Conservation (phyloP, 2,888 invertebrate species). For the Erebia epiphron region DNA sequence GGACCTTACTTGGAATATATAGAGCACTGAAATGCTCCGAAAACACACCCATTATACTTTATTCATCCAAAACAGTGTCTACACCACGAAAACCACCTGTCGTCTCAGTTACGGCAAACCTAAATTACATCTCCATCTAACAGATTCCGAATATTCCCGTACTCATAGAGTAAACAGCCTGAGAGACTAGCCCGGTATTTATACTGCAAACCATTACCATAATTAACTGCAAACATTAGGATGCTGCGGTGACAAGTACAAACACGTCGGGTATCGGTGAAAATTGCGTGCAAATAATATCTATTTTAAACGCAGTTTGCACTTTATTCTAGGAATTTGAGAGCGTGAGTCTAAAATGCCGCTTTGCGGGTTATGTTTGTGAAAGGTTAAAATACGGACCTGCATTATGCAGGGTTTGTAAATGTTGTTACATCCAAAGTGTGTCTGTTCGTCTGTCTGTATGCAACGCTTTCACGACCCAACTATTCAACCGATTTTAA, state of each 20-base stretch:
- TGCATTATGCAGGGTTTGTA: conserved; percentile 4
- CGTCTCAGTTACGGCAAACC: conserved; percentile 42
- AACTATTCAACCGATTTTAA: too few relatives aligned
- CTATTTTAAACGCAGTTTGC: conserved; percentile 34
- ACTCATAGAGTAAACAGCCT: conserved; percentile 51
- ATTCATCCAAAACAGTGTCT: conserved; percentile 33
- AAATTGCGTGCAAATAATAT: conserved; percentile 69
- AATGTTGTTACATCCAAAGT: background rate
- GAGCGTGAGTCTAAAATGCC: conserved; percentile 24
- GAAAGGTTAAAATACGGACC: conserved; percentile 1
- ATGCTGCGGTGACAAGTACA: conserved; percentile 65
- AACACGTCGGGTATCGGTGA: conserved; percentile 61
- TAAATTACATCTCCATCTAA: conserved; percentile 35
- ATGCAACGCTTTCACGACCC: too few relatives aligned
- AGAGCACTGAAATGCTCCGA: conserved; percentile 13
- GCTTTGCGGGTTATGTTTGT: conserved; percentile 19
- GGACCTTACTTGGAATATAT: background rate
- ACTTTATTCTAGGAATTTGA: conserved; percentile 30
- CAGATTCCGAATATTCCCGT: conserved; percentile 44
- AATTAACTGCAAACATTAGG: conserved; percentile 74
- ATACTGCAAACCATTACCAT: conserved; percentile 70
- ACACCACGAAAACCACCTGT: conserved; percentile 24
- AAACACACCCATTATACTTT: conserved; percentile 29
- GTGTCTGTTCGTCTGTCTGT: too few relatives aligned
- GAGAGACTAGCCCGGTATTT: conserved; percentile 46